Percentiles rank a stretch among this genome's conserved stretches.
These are phyloP conservation scores for Dexiosoma caninum DNA, from an alignment of 2,888 invertebrate genomes.

Conservation along the genomic window DNA sequence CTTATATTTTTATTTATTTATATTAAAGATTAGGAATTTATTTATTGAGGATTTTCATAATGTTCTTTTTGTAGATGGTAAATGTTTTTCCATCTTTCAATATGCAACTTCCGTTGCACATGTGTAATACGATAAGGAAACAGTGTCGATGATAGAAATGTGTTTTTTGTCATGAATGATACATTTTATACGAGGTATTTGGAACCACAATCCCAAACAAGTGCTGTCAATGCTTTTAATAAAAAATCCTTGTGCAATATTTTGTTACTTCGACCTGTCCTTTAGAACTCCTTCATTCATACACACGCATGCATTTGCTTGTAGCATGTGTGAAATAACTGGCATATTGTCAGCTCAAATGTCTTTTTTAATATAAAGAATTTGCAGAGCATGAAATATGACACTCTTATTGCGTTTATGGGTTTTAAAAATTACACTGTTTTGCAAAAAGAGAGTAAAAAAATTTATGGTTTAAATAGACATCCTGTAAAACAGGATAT, in stretches of 20 bases:
- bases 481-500: too few species aligned
- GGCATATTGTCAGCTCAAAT: conserved; percentile 27
- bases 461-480: too few species aligned
- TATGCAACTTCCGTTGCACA: conserved; percentile 30
- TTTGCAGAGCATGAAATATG: neutral
- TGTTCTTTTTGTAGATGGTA: neutral
- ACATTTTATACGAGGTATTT: neutral
- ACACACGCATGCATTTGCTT: neutral
- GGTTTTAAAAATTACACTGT: neutral
- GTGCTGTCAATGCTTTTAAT: too few species aligned
- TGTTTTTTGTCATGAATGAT: too few species aligned
- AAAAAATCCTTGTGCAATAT: neutral
- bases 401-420: neutral
- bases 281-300: neutral
- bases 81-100: conserved; percentile 5
- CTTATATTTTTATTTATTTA: neutral
- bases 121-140: neutral
- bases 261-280: conserved; percentile 10
- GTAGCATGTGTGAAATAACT: conserved; percentile 10
- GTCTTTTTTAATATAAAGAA: too few species aligned
- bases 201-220: neutral
- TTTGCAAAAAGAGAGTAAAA: neutral
- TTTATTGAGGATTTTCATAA: neutral
- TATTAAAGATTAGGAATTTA: neutral
- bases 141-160: neutral